A percentile compares a stretch with the other conserved stretches of the same genome.
Evolutionary conservation across 2,797 vertebrate genomes (phyloP).

Genomic region (Dendrocincla tyrannina): DNA sequence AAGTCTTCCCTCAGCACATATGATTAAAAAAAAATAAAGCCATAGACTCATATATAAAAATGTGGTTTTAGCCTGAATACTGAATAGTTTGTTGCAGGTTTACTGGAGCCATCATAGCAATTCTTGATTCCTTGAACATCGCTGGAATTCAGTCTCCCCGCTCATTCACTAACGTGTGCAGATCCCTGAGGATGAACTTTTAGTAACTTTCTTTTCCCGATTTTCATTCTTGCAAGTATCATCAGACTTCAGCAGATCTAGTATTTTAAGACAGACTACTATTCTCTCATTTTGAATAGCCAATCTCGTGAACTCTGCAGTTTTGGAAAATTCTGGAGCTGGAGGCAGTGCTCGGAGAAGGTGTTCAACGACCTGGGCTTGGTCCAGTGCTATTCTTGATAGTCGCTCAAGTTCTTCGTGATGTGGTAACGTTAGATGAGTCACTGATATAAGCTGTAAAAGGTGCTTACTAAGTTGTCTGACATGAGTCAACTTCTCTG

Average conservation of each 20-base stretch:
- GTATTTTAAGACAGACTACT: slow-evolving; percentile 74
- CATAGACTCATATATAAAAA: background rate
- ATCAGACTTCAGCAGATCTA: slow-evolving; percentile 66
- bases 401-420: slow-evolving; percentile 60
- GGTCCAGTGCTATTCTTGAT: slow-evolving; percentile 61
- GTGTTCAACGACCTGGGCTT: slow-evolving; percentile 48
- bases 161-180: background rate
- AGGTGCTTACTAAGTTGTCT: slow-evolving; percentile 83
- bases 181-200: background rate
- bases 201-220: background rate
- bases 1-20: background rate
- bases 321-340: slow-evolving; percentile 84
- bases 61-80: background rate
- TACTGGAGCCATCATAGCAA: background rate
- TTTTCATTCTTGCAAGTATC: background rate
- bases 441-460: slow-evolving; percentile 33
- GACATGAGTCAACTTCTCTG: slow-evolving; percentile 85
- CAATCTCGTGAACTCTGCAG: slow-evolving; percentile 81
- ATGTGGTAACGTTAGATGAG: background rate
- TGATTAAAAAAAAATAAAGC: background rate
- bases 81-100: background rate
- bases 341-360: slow-evolving; percentile 78
- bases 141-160: background rate
- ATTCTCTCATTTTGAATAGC: slow-evolving; percentile 79
- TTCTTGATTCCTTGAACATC: background rate